A percentile compares a stretch with the other conserved stretches of the same genome.
phyloP scores from a whole-genome alignment of 1,140 invertebrate genomes.

The Brachionus angularis region DNA sequence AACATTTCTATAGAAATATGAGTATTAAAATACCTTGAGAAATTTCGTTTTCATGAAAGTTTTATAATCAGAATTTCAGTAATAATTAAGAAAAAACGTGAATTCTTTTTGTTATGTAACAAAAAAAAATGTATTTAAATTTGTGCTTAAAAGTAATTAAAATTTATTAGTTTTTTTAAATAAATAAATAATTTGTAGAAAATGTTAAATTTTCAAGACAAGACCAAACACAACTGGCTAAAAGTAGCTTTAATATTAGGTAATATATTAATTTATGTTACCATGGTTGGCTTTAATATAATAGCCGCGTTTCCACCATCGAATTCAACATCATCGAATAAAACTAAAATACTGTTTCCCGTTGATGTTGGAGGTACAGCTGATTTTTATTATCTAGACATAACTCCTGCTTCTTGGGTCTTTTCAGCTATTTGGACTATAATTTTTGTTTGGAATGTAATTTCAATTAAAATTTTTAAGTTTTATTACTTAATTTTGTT shows the following conservation, averaged over 20 bases:
- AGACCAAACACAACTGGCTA: slow-evolving; percentile 33
- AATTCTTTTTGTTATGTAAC: too few species aligned
- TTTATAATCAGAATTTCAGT: too few species aligned
- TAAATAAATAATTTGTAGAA: too few species aligned
- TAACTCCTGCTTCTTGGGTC: slow-evolving; percentile 52
- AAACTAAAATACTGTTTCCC: slow-evolving; percentile 46
- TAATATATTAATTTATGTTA: slow-evolving; percentile 34
- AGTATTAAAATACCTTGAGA: too few species aligned
- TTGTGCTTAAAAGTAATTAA: too few species aligned
- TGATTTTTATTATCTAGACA: slow-evolving; percentile 47
- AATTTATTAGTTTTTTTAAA: too few species aligned
- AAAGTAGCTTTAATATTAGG: slow-evolving; percentile 26
- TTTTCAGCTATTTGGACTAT: slow-evolving; percentile 52
- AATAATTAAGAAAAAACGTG: too few species aligned
- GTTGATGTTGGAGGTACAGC: slow-evolving; percentile 49
- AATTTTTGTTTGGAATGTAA: slow-evolving; percentile 51
- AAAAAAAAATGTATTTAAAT: too few species aligned
- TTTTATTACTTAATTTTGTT: too few species aligned
- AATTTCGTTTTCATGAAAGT: too few species aligned
- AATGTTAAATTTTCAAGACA: background rate
- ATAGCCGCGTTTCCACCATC: background rate
- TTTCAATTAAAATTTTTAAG: too few species aligned
- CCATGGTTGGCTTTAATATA: slow-evolving; percentile 28
- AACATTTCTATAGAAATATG: too few species aligned
- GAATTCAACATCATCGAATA: background rate